phyloP scores from a whole-genome alignment of 2,113 vertebrate genomes.

The Entelurus aequoreus region DNA sequence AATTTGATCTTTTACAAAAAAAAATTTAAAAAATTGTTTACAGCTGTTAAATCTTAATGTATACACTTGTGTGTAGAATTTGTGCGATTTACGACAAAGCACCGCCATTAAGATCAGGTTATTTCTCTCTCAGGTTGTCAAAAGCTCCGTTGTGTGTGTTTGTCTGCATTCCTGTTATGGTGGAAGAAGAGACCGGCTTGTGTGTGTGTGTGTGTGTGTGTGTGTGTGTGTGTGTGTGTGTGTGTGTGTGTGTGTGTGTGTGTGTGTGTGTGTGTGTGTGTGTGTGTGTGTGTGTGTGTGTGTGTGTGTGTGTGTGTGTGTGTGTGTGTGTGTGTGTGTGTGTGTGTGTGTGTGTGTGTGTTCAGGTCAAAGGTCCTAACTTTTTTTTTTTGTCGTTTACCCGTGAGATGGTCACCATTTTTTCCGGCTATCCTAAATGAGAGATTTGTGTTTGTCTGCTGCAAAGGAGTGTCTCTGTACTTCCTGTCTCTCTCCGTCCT shows the following conservation, averaged over 20 bases:
- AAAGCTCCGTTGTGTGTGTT: constrained; percentile 46
- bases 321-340: too few relatives aligned
- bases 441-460: constrained; percentile 36
- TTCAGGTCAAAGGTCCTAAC: constrained; percentile 45
- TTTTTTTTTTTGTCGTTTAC: constrained; percentile 44
- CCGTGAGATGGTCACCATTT: constrained; percentile 54
- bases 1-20: too few relatives aligned
- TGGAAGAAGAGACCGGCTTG: background rate
- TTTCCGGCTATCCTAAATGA: constrained; percentile 42
- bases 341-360: background rate
- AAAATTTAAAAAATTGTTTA: too few relatives aligned
- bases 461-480: constrained; percentile 1
- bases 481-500: background rate
- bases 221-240: too few relatives aligned
- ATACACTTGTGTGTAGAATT: background rate
- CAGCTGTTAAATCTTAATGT: background rate
- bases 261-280: too few relatives aligned
- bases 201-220: too few relatives aligned
- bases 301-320: too few relatives aligned
- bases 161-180: constrained; percentile 27
- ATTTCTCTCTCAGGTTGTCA: constrained; percentile 53
- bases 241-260: too few relatives aligned
- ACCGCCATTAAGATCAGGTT: constrained; percentile 47
- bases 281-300: too few relatives aligned
- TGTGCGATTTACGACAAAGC: constrained; percentile 41